phyloP scores from a whole-genome alignment of 2,113 vertebrate species.

The Cettia cetti region DNA sequence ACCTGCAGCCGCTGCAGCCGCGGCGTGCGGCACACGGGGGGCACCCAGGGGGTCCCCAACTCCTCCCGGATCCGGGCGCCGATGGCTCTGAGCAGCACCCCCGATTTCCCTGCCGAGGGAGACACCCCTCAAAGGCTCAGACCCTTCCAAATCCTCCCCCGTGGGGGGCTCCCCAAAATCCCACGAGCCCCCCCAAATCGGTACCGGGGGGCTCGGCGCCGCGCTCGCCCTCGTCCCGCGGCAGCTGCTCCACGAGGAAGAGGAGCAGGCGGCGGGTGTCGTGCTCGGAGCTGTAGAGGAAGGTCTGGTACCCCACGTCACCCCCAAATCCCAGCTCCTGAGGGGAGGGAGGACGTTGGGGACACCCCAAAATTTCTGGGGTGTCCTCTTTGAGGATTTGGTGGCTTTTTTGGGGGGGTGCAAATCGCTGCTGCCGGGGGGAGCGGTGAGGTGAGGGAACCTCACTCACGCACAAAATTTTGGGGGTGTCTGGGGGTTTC shows the following conservation, averaged over 20 bases:
- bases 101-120: neutral
- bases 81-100: neutral
- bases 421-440: neutral
- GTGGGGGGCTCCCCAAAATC: no score
- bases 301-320: neutral
- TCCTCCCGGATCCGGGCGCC: neutral
- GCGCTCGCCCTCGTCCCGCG: neutral
- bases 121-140: neutral
- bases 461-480: neutral
- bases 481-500: neutral
- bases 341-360: fast-evolving
- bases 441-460: neutral
- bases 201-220: neutral
- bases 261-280: neutral
- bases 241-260: neutral
- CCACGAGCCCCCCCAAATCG: no score
- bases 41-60: neutral
- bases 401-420: no score
- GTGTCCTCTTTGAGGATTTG: fast-evolving
- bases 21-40: neutral
- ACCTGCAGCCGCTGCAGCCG: neutral
- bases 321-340: neutral
- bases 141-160: no score
- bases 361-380: fast-evolving
- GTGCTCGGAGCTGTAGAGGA: constrained; percentile 1